Evolutionary conservation across 2,888 invertebrate species (phyloP), one percentile per base, ranked within the genome.

Genomic region (Saturnia pavonia): DNA sequence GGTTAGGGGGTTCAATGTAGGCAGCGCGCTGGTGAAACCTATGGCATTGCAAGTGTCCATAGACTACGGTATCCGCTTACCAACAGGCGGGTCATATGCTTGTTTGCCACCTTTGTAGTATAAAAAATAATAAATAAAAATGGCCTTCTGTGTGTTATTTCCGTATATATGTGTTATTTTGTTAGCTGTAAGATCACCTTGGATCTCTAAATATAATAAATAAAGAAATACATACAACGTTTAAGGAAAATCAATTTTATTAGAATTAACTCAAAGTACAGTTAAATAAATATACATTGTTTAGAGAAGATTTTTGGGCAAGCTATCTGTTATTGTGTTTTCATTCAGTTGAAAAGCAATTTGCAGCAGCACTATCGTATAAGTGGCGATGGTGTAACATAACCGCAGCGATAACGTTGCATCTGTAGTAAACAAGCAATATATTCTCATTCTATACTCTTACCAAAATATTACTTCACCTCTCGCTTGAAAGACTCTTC

Each of bases 311-410:
- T 22, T 22, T 22, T 54, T 54, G 8, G 9, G 9, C 22, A 40
- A 40, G 9, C 40, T 65, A 25, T 6, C 27, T 27, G 2, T 2
- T 65, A 40, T 12, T 40, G 9, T 9, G n/a, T 11, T 22, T 42
- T 43, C 16, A 19, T 67, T 27, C 57, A 14, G n/a, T 9, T 40
- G 45, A 14, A 67, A 67, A 16, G 70, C 69, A 66, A 77, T 75
- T 71, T 77, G 77, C 9, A 77, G 54, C 19, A 73, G 45, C 0
- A 77, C 77, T 11, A 76, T 70, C 6, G 67, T 65, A 25, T 77
- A 77, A 9, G 74, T 74, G 14, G 72, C 70, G 14, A 76, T 68
- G 1, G 73, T 48, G 12, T 43, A 63, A 1, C 67, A 14, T 42
- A 77, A 67, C 12, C 68, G 48, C 9, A 76, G 63, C 3, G 74